Evolutionary conservation across 2,888 invertebrate species (phyloP), one percentile per base, ranked within the genome.

Genomic region (Drosophila mayaguana): DNA sequence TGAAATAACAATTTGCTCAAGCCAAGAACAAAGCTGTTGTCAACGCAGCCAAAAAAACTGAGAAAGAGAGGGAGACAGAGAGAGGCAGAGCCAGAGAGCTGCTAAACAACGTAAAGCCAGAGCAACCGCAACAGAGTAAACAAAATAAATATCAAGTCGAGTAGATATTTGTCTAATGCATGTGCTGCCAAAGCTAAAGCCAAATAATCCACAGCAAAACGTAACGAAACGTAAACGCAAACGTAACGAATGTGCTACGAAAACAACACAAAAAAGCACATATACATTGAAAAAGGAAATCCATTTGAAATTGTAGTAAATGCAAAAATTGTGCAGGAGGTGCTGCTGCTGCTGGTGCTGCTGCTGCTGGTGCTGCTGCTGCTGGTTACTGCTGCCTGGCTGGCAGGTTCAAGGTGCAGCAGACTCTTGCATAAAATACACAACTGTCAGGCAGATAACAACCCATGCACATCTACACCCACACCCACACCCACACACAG

Each of bases 221-320:
- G 76, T 67, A 72, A 79, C 75, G 77, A 73, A 66, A 77, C 77
- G 77, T 77, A 71, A 72, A 68, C 78, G 77, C 69, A 77, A 76
- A 68, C 78, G 77, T 77, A 77, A 77, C 77, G 61, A 66, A 77
- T 69, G 66, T 48, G 32, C 45, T 25, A 20, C 43, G 59, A 65
- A 56, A 63, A 28, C 38, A 11, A 32, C 32, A 32, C 36, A 43
- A 42, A 34, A 38, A 25, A 12, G 25, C 32, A 32, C 32, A 42
- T 12, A 32, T 2, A 32, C 32, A 42, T 14, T 32, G 22, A 22
- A 34, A 32, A 34, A 40, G 34, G 48, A 78, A 86, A 78, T 84
- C 76, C 87, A 80, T 87, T 85, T 82, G 80, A 84, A 85, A 70
- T 78, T 80, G 84, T 77, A 78, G 74, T 80, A 86, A 86, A 86